Base-by-base conservation (phyloP, 2,113 vertebrate genomes). In the Mormyrus iriodes region DNA sequence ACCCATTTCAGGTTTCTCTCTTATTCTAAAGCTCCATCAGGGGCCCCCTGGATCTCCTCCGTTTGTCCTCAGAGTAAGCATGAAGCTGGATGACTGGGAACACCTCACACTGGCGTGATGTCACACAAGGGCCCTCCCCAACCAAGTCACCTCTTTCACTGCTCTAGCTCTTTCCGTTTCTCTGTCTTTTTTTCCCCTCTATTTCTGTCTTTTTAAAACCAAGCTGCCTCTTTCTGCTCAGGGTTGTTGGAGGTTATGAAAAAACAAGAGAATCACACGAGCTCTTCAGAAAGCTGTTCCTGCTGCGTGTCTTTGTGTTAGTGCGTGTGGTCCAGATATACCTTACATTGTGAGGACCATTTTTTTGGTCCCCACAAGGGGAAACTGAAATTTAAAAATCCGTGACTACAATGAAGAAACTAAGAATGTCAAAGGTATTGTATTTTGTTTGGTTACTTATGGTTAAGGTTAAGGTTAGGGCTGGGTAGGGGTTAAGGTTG, bases 261-360 rank as follows among this genome's bases (percentile, higher is more conserved):
- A 5, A 35, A 13, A 31, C 31, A 35, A 31, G 65, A 13, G 61
- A 31, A 69, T 9, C 65, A 31, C 61, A 31, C 7, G 61, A 69
- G 61, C 27, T 35, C 7, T 6, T 31, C 65, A 13, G 65, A 35
- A 39, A 5, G 31, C 27, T 39, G 13, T 17, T 39, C 12, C 69
- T 39, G 69, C 35, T 76, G 31, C 17, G 31, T 58, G 15, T 65
- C 13, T 44, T 17, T 42, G 83, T 88, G 12, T 73, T 15, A 73
- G 85, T 82, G 88, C 39, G 52, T 85, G 48, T 52, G 44, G 86
- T 88, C n/a, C n/a, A n/a, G n/a, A n/a, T n/a, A n/a, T n/a, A n/a
- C n/a, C n/a, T n/a, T n/a, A 27, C 3, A n/a, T 27, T 31, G n/a
- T 69, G 1, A n/a, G 61, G 61, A n/a, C 0, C n/a, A 31, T 69